phyloP scores from a whole-genome alignment of 2,113 vertebrate species.

The Eonycteris spelaea region DNA sequence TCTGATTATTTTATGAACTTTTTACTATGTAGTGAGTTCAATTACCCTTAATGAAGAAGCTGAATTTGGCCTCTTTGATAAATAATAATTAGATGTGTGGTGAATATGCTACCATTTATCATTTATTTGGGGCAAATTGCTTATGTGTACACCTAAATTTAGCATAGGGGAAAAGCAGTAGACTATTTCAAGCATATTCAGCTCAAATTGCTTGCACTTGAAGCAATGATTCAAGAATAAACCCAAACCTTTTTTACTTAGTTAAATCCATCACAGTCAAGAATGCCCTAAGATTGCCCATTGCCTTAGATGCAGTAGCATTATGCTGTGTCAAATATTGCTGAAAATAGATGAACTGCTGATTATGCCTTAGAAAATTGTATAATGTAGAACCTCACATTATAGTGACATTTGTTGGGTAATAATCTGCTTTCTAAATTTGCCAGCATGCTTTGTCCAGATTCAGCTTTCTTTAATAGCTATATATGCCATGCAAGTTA shows the following conservation, averaged over 20 bases:
- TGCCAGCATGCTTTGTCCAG: not conserved
- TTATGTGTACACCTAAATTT: not conserved
- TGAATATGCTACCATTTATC: not conserved
- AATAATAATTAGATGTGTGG: not conserved
- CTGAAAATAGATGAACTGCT: slow-evolving; percentile 11
- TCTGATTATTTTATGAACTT: not conserved
- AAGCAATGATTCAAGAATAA: slow-evolving; percentile 14
- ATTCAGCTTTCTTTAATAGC: not conserved
- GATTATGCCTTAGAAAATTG: not conserved
- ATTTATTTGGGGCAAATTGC: not conserved
- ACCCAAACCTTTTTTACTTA: not conserved
- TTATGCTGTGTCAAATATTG: not conserved
- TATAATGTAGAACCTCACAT: not conserved
- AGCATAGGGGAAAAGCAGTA: not conserved
- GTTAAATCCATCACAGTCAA: not conserved
- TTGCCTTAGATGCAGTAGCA: not conserved
- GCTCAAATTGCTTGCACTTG: not conserved
- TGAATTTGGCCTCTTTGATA: not conserved
- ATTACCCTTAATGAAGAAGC: not conserved
- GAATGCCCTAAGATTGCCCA: not conserved
- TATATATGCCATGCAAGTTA: not conserved
- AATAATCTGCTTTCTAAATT: not conserved
- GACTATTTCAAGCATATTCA: not conserved
- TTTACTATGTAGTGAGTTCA: not conserved
- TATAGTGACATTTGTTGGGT: not conserved